phyloP scores from a whole-genome alignment of 2,888 invertebrate species.

The Cataglyphis altisquamis region DNA sequence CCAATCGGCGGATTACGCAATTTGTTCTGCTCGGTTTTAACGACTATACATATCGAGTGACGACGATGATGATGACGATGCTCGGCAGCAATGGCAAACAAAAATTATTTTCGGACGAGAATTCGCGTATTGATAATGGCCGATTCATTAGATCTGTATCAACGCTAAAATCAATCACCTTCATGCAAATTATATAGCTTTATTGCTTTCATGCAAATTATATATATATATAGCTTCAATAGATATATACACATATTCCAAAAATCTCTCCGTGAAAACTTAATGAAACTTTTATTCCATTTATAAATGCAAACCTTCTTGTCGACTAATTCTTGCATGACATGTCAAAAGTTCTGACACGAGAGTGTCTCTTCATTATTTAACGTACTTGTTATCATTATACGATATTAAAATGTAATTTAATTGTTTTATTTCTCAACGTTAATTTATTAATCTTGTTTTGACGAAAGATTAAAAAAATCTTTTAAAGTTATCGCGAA shows the following conservation, averaged over 20 bases:
- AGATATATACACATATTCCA: neutral
- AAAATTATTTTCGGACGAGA: constrained; percentile 61
- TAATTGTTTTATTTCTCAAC: neutral
- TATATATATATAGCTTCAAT: constrained; percentile 8
- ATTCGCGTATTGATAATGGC: constrained; percentile 61
- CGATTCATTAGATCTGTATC: constrained; percentile 56
- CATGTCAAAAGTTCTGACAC: neutral
- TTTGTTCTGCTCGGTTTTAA: constrained; percentile 57
- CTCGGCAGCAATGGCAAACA: constrained; percentile 59
- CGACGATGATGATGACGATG: constrained; percentile 50
- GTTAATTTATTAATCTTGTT: neutral
- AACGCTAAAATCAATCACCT: constrained; percentile 52
- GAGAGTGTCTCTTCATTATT: neutral
- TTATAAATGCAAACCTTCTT: neutral
- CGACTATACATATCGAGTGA: constrained; percentile 33
- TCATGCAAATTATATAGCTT: neutral
- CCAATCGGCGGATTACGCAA: constrained; percentile 67
- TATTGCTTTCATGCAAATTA: constrained; percentile 18
- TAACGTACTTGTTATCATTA: neutral
- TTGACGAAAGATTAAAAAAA: neutral
- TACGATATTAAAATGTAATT: neutral
- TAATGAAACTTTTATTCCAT: constrained; percentile 13
- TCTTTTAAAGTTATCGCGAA: neutral
- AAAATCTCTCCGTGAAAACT: neutral
- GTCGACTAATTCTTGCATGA: neutral